A percentile compares a stretch with the other conserved stretches of the same genome.
phyloP scores from a whole-genome alignment of 2,113 vertebrate species.

The Thinocorus orbignyianus region DNA sequence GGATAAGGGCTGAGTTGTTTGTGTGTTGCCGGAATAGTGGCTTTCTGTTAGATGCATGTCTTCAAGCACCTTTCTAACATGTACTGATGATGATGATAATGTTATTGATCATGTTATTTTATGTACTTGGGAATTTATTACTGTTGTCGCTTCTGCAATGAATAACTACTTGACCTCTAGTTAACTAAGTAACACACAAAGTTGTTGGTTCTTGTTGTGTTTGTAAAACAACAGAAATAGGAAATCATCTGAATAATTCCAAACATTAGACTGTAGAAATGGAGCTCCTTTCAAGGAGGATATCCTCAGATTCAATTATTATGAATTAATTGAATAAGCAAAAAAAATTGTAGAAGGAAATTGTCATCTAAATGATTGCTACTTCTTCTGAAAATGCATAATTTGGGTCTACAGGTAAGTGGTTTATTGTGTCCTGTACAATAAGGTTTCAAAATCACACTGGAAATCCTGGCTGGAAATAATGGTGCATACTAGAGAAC shows the following conservation, averaged over 20 bases:
- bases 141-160: accelerated
- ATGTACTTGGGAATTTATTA: neutral
- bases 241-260: neutral
- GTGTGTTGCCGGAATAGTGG: neutral
- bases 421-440: neutral
- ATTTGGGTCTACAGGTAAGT: neutral
- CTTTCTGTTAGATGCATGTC: neutral
- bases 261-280: neutral
- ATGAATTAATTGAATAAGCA: neutral
- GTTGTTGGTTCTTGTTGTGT: neutral
- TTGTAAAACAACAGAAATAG: neutral
- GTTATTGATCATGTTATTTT: neutral
- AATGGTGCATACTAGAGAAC: neutral
- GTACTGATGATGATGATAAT: neutral
- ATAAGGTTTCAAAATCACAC: neutral
- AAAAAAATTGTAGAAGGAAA: neutral
- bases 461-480: neutral
- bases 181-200: neutral
- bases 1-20: neutral
- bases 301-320: neutral
- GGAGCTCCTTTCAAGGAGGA: neutral
- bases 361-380: neutral
- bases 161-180: neutral
- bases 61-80: neutral
- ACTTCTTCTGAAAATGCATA: neutral